Conservation (phyloP, 2,888 invertebrate species). For the Clepsis dumicolana region DNA sequence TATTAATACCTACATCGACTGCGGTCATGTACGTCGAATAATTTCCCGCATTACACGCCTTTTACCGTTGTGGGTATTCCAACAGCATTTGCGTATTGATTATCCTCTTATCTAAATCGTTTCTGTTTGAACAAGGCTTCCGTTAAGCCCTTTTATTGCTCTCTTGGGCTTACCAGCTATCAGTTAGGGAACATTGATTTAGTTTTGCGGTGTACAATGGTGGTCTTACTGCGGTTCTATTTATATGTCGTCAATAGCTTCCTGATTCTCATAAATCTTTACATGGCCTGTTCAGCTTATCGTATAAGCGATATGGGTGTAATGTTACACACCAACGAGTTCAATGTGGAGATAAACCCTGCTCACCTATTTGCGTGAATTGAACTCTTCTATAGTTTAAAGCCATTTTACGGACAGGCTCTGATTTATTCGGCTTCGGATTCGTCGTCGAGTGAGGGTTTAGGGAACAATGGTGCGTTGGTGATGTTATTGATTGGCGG, state of each 20-base stretch:
- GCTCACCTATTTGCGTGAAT: slow-evolving; percentile 13
- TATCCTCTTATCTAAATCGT: slow-evolving; percentile 66
- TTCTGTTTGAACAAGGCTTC: slow-evolving; percentile 67
- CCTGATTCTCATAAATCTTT: slow-evolving; percentile 21
- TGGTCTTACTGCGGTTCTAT: slow-evolving; percentile 16
- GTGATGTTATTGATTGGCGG: slow-evolving; percentile 80
- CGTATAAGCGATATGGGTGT: slow-evolving; percentile 1
- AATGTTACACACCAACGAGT: background rate
- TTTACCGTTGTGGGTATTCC: slow-evolving; percentile 50
- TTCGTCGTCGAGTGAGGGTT: slow-evolving; percentile 53
- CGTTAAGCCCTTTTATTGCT: slow-evolving; percentile 68
- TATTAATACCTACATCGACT: slow-evolving; percentile 11
- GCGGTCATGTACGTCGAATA: slow-evolving; percentile 46
- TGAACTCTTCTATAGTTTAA: slow-evolving; percentile 46
- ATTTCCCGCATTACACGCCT: slow-evolving; percentile 45
- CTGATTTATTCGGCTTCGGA: slow-evolving; percentile 52
- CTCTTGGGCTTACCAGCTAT: slow-evolving; percentile 59
- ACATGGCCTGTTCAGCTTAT: slow-evolving; percentile 19
- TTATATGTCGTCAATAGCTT: slow-evolving; percentile 15
- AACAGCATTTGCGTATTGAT: slow-evolving; percentile 63
- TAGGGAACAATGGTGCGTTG: slow-evolving; percentile 74
- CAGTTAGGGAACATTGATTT: slow-evolving; percentile 59
- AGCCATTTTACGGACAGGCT: slow-evolving; percentile 48
- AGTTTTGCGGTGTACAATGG: slow-evolving; percentile 47
- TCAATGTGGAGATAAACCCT: background rate